Conservation (phyloP, 2,797 vertebrate genomes). For the Prionace glauca region DNA sequence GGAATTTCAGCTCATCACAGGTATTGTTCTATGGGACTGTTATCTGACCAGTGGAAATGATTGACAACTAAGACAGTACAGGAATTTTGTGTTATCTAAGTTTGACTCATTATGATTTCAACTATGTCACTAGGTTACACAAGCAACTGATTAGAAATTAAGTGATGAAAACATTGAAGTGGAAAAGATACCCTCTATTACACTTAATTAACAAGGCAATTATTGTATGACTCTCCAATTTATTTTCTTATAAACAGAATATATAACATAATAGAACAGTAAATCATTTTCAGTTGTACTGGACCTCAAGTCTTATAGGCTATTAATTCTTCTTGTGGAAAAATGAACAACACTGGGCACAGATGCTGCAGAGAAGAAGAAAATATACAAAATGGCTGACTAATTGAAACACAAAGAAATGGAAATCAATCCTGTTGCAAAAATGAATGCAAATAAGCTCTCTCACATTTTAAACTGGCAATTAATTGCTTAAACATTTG, state of each 20-base stretch:
- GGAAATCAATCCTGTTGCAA: conserved; percentile 10
- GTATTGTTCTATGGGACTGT: no score
- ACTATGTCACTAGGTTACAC: not conserved
- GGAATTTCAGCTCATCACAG: no score
- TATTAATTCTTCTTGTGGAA: not conserved
- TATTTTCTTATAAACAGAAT: not conserved
- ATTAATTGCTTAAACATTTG: not conserved
- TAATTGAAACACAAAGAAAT: not conserved
- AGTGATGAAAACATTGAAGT: not conserved
- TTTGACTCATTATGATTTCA: not conserved
- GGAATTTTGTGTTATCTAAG: no score
- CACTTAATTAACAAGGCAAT: not conserved
- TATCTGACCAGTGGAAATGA: no score
- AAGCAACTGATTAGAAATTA: conserved; percentile 13
- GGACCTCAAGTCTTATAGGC: not conserved
- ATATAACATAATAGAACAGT: not conserved
- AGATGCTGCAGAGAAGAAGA: not conserved
- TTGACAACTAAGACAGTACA: no score
- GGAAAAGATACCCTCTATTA: not conserved
- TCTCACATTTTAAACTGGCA: not conserved
- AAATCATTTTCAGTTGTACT: not conserved
- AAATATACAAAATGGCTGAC: conserved; percentile 11
- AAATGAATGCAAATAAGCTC: not conserved
- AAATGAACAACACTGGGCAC: not conserved
- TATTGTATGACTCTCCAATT: not conserved